Conservation (phyloP, 1,140 invertebrate species). For the Drosophila navojoa region DNA sequence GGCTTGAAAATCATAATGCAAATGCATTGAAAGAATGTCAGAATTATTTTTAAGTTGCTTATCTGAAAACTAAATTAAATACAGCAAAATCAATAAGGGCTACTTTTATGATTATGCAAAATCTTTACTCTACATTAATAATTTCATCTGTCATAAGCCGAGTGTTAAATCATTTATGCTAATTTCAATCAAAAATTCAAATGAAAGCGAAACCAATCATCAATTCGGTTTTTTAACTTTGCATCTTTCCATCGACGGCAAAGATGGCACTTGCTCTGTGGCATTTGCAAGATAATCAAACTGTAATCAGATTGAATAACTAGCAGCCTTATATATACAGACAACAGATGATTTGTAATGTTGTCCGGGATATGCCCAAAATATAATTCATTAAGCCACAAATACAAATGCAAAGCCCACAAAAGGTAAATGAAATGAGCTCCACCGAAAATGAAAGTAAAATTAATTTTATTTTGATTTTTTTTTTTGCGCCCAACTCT, state of each 20-base stretch:
- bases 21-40: too few relatives aligned
- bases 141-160: too few relatives aligned
- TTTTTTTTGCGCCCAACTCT: conserved; percentile 23
- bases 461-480: conserved; percentile 66
- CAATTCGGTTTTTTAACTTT: background rate
- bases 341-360: conserved; percentile 42
- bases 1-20: too few relatives aligned
- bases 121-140: too few relatives aligned
- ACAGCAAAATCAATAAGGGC: too few relatives aligned
- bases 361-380: conserved; percentile 30
- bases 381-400: conserved; percentile 39
- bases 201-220: too few relatives aligned
- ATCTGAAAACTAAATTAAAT: too few relatives aligned
- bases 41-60: too few relatives aligned
- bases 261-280: conserved; percentile 16
- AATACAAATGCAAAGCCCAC: conserved; percentile 5
- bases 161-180: too few relatives aligned
- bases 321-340: conserved; percentile 45
- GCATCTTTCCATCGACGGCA: background rate
- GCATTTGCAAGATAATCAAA: conserved; percentile 46
- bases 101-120: too few relatives aligned
- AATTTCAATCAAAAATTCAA: too few relatives aligned
- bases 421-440: conserved; percentile 54
- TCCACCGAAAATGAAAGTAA: conserved; percentile 77
- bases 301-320: conserved; percentile 56